phyloP scores from a whole-genome alignment of 92 coral and sea anemone genomes.

The Desmophyllum pertusum region DNA sequence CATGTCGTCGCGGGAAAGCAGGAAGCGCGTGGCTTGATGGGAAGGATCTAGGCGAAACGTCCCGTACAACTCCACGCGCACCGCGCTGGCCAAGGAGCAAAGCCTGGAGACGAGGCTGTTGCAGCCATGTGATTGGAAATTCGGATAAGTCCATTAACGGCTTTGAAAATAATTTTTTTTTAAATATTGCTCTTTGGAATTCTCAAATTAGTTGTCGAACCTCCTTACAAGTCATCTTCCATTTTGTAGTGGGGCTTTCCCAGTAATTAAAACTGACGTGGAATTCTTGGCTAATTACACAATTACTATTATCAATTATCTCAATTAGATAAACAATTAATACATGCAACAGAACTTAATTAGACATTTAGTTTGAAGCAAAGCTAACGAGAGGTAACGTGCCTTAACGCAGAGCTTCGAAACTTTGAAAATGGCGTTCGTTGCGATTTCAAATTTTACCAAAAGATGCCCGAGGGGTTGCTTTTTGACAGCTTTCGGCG shows the following conservation, averaged over 20 bases:
- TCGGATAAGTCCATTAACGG: too few species aligned
- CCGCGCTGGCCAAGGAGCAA: too few species aligned
- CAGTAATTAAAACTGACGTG: background rate
- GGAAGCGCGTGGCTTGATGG: too few species aligned
- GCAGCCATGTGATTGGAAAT: background rate
- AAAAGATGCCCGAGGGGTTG: conserved; percentile 11
- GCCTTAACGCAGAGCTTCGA: conserved; percentile 19
- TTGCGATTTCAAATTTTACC: conserved; percentile 16
- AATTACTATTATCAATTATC: conserved; percentile 13
- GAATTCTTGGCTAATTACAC: background rate
- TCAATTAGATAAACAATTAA: conserved; percentile 2
- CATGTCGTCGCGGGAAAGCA: too few species aligned
- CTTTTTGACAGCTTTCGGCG: conserved; percentile 20
- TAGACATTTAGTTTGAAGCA: conserved; percentile 3
- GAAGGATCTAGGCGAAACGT: too few species aligned
- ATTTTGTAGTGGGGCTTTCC: background rate
- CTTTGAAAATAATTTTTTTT: too few species aligned
- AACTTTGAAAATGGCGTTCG: conserved; percentile 29
- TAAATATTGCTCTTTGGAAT: background rate
- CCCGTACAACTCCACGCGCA: too few species aligned
- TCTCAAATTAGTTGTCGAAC: background rate
- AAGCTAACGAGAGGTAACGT: background rate
- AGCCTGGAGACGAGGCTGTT: too few species aligned
- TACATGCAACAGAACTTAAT: conserved; percentile 29
- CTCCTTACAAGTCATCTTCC: background rate